A percentile compares a stretch with the other conserved stretches of the same genome.
Evolutionary conservation across 1,140 invertebrate genomes (phyloP).

Genomic region (Bombus waltoni): DNA sequence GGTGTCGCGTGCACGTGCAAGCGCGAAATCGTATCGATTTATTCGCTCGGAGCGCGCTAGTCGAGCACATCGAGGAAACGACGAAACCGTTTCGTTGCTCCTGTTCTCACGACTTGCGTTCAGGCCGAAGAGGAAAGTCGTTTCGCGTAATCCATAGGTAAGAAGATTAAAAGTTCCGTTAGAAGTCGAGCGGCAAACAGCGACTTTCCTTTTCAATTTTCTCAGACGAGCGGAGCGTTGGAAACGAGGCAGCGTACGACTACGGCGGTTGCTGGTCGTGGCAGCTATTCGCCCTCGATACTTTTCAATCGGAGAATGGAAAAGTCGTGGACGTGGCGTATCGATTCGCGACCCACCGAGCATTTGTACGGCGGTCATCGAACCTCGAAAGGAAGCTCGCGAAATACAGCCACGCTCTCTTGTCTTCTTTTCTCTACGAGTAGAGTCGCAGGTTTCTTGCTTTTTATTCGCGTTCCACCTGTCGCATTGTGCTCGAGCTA

Average conservation of each 20-base stretch:
- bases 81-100: not conserved
- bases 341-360: constrained; percentile 15
- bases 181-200: not conserved
- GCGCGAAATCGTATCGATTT: not conserved
- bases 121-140: not conserved
- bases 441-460: constrained; percentile 22
- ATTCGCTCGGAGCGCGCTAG: not conserved
- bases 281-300: not conserved
- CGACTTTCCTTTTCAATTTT: constrained; percentile 4
- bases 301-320: not conserved
- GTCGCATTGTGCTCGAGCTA: constrained; percentile 47
- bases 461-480: constrained; percentile 63
- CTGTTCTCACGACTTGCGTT: constrained; percentile 3
- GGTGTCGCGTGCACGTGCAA: not conserved
- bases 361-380: constrained; percentile 34
- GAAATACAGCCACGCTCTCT: not conserved
- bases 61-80: too few species aligned
- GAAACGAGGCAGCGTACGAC: not conserved
- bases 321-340: not conserved
- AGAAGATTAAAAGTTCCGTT: constrained; percentile 19
- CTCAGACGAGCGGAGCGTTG: not conserved
- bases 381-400: constrained; percentile 14
- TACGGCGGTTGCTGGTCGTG: not conserved
- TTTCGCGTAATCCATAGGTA: constrained; percentile 37
- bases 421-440: not conserved